phyloP scores from a whole-genome alignment of 2,797 vertebrate genomes.

The Moxostoma hubbsi region DNA sequence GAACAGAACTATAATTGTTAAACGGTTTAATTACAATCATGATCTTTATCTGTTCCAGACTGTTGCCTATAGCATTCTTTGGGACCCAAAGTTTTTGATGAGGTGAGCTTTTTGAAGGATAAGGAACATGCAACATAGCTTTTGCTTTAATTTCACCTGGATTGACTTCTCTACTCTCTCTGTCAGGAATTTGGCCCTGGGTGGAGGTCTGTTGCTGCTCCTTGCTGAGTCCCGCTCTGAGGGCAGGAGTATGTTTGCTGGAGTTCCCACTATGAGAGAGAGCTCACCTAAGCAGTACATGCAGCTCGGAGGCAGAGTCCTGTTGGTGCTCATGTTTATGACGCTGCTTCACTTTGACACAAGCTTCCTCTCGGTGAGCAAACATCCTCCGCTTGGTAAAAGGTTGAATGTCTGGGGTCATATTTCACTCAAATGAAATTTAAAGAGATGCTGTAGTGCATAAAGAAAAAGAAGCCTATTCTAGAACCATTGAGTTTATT shows the following conservation, averaged over 20 bases:
- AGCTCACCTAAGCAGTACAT: slow-evolving; percentile 87
- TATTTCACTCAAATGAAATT: background rate
- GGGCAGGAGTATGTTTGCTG: slow-evolving; percentile 87
- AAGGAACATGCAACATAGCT: background rate
- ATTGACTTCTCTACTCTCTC: background rate
- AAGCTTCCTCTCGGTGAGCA: slow-evolving; percentile 84
- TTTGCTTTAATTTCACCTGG: background rate
- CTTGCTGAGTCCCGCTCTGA: slow-evolving; percentile 85
- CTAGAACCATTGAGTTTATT: background rate
- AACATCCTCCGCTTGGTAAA: background rate
- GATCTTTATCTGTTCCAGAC: slow-evolving; percentile 78
- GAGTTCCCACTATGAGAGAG: slow-evolving; percentile 74
- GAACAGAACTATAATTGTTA: background rate
- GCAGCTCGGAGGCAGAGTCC: slow-evolving; percentile 86
- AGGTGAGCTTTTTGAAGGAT: slow-evolving; percentile 74
- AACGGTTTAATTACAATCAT: background rate
- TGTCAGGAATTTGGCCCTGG: slow-evolving; percentile 85
- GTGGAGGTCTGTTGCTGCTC: slow-evolving; percentile 84
- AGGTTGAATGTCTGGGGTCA: background rate
- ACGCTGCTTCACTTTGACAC: slow-evolving; percentile 86
- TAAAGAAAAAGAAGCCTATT: too few relatives aligned
- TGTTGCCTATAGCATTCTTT: slow-evolving; percentile 97
- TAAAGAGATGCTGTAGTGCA: too few relatives aligned
- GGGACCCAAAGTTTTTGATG: slow-evolving; percentile 99
- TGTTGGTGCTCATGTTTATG: slow-evolving; percentile 90